Percentiles rank a stretch among this genome's conserved stretches.
Evolutionary conservation across 2,888 invertebrate genomes (phyloP).

Genomic region (Pediacus dermestoides): DNA sequence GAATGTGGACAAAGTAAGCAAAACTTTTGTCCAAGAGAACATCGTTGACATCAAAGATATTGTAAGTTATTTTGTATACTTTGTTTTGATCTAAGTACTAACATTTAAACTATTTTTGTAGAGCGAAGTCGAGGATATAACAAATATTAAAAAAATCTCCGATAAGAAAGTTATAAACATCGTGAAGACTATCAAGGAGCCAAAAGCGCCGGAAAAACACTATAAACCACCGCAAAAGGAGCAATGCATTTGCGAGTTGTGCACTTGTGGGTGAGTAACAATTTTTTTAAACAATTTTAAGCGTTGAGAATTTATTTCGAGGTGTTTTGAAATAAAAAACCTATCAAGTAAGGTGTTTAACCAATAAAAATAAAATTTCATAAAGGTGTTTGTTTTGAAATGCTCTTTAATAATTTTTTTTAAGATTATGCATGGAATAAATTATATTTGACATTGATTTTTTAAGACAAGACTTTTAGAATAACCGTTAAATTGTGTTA

Average conservation of each 20-base stretch:
- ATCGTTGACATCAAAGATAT: slow-evolving; percentile 59
- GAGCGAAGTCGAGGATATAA: slow-evolving; percentile 48
- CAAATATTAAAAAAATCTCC: slow-evolving; percentile 47
- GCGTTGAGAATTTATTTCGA: slow-evolving; percentile 3
- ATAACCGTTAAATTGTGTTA: too few species aligned
- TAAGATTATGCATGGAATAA: too few species aligned
- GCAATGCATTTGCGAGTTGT: slow-evolving; percentile 85
- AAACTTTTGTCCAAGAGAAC: slow-evolving; percentile 56
- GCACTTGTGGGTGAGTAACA: slow-evolving; percentile 81
- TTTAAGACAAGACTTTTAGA: too few species aligned
- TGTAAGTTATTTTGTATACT: slow-evolving; percentile 39
- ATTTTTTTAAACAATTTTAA: slow-evolving; percentile 4
- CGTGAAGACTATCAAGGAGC: slow-evolving; percentile 46
- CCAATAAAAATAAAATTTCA: too few species aligned
- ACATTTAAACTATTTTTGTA: slow-evolving; percentile 34
- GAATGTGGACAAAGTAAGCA: slow-evolving; percentile 49
- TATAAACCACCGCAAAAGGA: slow-evolving; percentile 59
- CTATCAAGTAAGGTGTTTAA: too few species aligned
- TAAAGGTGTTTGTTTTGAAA: too few species aligned
- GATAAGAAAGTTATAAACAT: slow-evolving; percentile 55
- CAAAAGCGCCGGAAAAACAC: slow-evolving; percentile 43
- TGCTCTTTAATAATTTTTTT: too few species aligned
- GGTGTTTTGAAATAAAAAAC: too few species aligned
- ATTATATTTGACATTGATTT: too few species aligned
- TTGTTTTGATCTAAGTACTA: neutral